A percentile compares a stretch with the other conserved stretches of the same genome.
Evolutionary conservation across 2,797 vertebrate genomes (phyloP).

Genomic region (Sebastes steindachneri): DNA sequence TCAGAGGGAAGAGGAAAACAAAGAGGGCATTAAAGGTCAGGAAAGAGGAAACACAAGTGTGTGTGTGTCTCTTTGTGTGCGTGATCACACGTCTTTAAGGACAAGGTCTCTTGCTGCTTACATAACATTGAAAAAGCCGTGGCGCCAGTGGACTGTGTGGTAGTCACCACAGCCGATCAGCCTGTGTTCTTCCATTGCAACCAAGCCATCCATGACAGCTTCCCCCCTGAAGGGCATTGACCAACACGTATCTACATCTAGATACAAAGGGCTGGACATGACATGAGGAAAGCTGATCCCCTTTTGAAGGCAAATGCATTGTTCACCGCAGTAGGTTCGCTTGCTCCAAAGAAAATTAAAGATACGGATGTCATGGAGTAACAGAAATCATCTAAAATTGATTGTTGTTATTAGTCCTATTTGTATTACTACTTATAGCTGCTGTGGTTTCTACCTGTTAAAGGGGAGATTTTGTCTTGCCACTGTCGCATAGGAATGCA

Average conservation of each 20-base stretch:
- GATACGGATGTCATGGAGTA: constrained; percentile 1
- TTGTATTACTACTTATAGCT: too few relatives aligned
- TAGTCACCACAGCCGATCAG: constrained; percentile 52
- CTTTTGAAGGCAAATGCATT: constrained; percentile 29
- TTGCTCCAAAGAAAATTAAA: constrained; percentile 16
- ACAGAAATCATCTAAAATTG: neutral
- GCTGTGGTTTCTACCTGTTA: too few relatives aligned
- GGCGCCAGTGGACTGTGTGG: constrained; percentile 50
- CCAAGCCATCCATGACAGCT: constrained; percentile 71
- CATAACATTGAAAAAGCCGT: constrained; percentile 52
- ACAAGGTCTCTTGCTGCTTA: constrained; percentile 33
- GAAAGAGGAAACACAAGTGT: constrained; percentile 36
- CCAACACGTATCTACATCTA: constrained; percentile 62
- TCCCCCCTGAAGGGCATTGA: constrained; percentile 53
- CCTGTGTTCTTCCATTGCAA: constrained; percentile 59
- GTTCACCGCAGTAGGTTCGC: constrained; percentile 8
- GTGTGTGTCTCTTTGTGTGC: constrained; percentile 37
- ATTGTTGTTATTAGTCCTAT: too few relatives aligned
- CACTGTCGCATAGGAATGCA: too few relatives aligned
- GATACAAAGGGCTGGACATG: constrained; percentile 64
- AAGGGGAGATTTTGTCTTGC: too few relatives aligned
- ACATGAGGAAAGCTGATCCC: constrained; percentile 58
- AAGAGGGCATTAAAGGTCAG: constrained; percentile 56
- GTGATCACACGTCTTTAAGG: constrained; percentile 36
- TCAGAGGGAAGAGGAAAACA: constrained; percentile 57